Evolutionary conservation across 2,888 invertebrate species (phyloP), one percentile per base, ranked within the genome.

Genomic region (Eurytoma californica): DNA sequence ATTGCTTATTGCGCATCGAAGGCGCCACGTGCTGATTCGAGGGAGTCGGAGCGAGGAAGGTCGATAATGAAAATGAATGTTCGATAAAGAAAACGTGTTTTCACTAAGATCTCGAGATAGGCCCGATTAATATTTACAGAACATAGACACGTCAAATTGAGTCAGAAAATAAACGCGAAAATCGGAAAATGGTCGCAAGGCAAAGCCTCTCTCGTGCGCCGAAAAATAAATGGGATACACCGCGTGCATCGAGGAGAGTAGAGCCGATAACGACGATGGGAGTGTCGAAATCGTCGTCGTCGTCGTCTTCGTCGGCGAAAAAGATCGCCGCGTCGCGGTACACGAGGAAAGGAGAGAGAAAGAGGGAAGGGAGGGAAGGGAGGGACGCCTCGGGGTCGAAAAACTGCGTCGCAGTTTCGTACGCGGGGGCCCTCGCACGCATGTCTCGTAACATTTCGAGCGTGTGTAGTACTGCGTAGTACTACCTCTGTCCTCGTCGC

Each of bases 381-480:
- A 61, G 58, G 39, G 67, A 39, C 49, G 9, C 14, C 68, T 72
- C 77, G 77, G 75, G 80, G 80, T 80, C 80, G 80, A 81, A 78
- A 81, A 78, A 81, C 80, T 81, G 78, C 80, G 80, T 49, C 80
- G 80, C 67, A 80, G 77, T 77, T 77, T 61, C 30, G 39, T 63
- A 72, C 73, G 16, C 49, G 60, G 51, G 28, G 39, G 3, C 53
- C 4, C 4, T 18, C 53, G 24, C 28, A 18, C 53, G 47, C 49
- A 53, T 53, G 67, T 12, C 28, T 39, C 53, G 47, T 63, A 39
- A 18, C 28, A 39, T n/a, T n/a, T 18, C 57, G 57, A 18, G 68
- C 68, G 68, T 69, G 68, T 69, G 68, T 69, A 69, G 57, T 57
- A 69, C 68, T 53, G 67, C 53, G 67, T 49, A 13, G 51, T 53